Conservation (phyloP, 2,888 invertebrate species). For the Drosophila picticornis region DNA sequence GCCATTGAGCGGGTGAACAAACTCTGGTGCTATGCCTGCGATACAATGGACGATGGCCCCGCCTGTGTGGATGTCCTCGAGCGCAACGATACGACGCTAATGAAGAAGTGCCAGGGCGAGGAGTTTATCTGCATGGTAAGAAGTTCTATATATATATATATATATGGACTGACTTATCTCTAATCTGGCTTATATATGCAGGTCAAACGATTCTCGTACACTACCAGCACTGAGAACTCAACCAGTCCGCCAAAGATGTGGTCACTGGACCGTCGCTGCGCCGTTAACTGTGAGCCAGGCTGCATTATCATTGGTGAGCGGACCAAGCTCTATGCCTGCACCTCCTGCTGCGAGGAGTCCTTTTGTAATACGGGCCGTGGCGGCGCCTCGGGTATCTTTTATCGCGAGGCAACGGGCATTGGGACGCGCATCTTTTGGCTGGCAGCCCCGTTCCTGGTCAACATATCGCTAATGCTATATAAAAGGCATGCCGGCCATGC, state of each 20-base stretch:
- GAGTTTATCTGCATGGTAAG: slow-evolving; percentile 91
- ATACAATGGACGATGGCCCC: slow-evolving; percentile 90
- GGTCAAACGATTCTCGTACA: slow-evolving; percentile 93
- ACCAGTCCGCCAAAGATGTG: slow-evolving; percentile 92
- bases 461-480: slow-evolving; percentile 71
- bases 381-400: slow-evolving; percentile 70
- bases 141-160: background rate
- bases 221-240: slow-evolving; percentile 92
- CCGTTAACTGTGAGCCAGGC: slow-evolving; percentile 93
- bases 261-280: slow-evolving; percentile 93
- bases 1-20: slow-evolving; percentile 91
- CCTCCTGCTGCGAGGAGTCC: slow-evolving; percentile 92
- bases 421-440: slow-evolving; percentile 73
- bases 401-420: slow-evolving; percentile 80
- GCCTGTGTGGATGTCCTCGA: slow-evolving; percentile 89
- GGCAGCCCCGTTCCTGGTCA: slow-evolving; percentile 66
- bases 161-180: background rate
- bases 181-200: slow-evolving; percentile 30
- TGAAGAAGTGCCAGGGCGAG: slow-evolving; percentile 91
- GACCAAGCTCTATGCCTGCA: slow-evolving; percentile 94
- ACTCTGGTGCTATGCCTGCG: slow-evolving; percentile 93
- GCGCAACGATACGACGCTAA: slow-evolving; percentile 86
- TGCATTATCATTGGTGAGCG: slow-evolving; percentile 96
- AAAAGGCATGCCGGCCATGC: slow-evolving; percentile 57
- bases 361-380: slow-evolving; percentile 92